phyloP scores from a whole-genome alignment of 2,797 vertebrate genomes.

The Sebastes kiyomatsui region DNA sequence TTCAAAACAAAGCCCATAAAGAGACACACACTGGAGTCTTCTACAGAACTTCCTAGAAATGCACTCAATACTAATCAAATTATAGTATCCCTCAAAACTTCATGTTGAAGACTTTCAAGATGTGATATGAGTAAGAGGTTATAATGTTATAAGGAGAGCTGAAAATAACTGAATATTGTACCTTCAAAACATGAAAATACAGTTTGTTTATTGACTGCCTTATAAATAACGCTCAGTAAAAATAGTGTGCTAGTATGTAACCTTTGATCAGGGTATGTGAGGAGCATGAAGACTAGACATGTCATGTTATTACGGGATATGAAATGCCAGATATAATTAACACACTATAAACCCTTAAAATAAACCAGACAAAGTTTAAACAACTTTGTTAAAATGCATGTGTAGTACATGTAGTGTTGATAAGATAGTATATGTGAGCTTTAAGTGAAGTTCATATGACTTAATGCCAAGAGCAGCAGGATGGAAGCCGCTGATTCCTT shows the following conservation, averaged over 20 bases:
- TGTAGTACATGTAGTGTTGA: background rate
- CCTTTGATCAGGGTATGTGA: background rate
- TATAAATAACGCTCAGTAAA: conserved; percentile 31
- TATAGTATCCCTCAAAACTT: background rate
- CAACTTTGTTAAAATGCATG: background rate
- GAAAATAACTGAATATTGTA: background rate
- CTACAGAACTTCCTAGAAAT: background rate
- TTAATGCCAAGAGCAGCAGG: conserved; percentile 56
- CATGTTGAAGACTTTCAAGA: background rate
- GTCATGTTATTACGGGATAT: background rate
- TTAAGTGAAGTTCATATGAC: conserved; percentile 19
- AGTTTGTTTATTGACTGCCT: conserved; percentile 1
- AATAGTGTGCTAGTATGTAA: conserved; percentile 34
- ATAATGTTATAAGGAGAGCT: background rate
- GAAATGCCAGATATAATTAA: background rate
- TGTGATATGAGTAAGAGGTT: background rate
- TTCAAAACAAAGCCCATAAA: conserved; percentile 50
- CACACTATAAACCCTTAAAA: background rate
- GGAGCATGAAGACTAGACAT: background rate
- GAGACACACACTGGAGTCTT: background rate
- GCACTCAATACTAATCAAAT: background rate
- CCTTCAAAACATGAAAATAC: background rate
- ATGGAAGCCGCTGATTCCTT: conserved; percentile 71
- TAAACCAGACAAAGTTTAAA: background rate
- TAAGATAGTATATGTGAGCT: background rate